phyloP scores from a whole-genome alignment of 1,140 invertebrate genomes.

The Drosophila yakuba region DNA sequence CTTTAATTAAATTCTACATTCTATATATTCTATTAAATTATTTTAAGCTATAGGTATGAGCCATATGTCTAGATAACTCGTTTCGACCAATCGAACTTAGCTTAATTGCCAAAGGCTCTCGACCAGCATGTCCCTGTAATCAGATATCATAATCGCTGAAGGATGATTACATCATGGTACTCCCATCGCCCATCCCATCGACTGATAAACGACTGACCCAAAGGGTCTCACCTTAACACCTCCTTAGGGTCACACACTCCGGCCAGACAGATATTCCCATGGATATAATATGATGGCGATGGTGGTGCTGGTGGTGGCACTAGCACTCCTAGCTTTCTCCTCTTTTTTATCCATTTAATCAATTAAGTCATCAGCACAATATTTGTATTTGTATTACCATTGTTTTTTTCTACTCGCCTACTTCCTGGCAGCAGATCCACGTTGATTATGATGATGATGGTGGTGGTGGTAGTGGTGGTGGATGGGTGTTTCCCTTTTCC shows the following conservation, averaged over 20 bases:
- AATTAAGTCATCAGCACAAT: constrained; percentile 62
- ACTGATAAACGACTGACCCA: constrained; percentile 36
- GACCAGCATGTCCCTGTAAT: constrained; percentile 47
- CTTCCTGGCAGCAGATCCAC: constrained; percentile 7
- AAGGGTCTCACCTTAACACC: constrained; percentile 58
- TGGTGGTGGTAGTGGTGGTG: constrained; percentile 16
- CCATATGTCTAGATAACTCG: too few relatives aligned
- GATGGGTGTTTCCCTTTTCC: constrained; percentile 14
- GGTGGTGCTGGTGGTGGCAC: constrained; percentile 22
- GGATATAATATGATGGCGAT: constrained; percentile 28
- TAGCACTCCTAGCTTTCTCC: constrained; percentile 32
- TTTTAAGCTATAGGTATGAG: too few relatives aligned
- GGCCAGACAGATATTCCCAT: constrained; percentile 31
- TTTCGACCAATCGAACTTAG: neutral
- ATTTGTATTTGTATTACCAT: constrained; percentile 50
- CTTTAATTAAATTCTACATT: too few relatives aligned
- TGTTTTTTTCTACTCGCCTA: constrained; percentile 24
- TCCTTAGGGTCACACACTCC: constrained; percentile 48
- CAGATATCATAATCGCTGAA: constrained; percentile 45
- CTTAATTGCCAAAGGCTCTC: constrained; percentile 25
- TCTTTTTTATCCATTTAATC: constrained; percentile 63
- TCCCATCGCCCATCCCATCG: constrained; percentile 3
- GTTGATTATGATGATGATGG: constrained; percentile 13
- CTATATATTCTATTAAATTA: too few relatives aligned
- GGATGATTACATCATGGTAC: constrained; percentile 40